Evolutionary conservation across 2,113 vertebrate genomes (phyloP).

Genomic region (Trinectes maculatus): DNA sequence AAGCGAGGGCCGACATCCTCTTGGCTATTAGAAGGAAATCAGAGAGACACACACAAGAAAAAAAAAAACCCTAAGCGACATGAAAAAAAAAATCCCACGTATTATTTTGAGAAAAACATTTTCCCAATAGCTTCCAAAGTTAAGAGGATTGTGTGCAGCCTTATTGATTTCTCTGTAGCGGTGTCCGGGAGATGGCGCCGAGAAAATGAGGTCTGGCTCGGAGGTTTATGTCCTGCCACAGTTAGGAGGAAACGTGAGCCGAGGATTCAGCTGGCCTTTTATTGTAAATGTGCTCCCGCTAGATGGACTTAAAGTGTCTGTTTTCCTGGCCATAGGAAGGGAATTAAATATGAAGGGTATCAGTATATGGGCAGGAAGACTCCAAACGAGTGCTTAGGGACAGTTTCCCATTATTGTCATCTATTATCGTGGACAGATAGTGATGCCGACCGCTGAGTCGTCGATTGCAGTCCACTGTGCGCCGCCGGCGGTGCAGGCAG

Average conservation of each 20-base stretch:
- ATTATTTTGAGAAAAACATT: constrained; percentile 62
- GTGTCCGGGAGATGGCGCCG: constrained; percentile 80
- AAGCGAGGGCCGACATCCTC: constrained; percentile 15
- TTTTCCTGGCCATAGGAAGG: constrained; percentile 76
- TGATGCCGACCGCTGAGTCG: constrained; percentile 57
- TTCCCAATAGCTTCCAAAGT: constrained; percentile 68
- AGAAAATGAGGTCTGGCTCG: constrained; percentile 81
- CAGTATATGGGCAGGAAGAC: constrained; percentile 80
- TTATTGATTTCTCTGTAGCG: constrained; percentile 80
- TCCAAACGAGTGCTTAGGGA: constrained; percentile 80
- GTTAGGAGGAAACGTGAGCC: constrained; percentile 81
- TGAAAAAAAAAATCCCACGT: constrained; percentile 43
- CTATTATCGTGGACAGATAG: constrained; percentile 77
- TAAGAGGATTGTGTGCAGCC: constrained; percentile 73
- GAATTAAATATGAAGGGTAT: constrained; percentile 81
- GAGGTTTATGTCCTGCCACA: constrained; percentile 81
- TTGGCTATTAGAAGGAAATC: constrained; percentile 3
- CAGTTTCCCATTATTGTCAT: constrained; percentile 82
- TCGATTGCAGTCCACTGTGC: constrained; percentile 65
- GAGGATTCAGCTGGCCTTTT: constrained; percentile 74
- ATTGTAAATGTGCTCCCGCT: constrained; percentile 80
- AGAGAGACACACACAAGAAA: constrained; percentile 28
- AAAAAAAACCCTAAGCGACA: constrained; percentile 33
- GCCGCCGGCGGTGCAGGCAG: constrained; percentile 51
- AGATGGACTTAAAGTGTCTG: constrained; percentile 79